A percentile compares a stretch with the other conserved stretches of the same genome.
Conservation (phyloP, 2,113 vertebrate species). For the Leucosticte australis region DNA sequence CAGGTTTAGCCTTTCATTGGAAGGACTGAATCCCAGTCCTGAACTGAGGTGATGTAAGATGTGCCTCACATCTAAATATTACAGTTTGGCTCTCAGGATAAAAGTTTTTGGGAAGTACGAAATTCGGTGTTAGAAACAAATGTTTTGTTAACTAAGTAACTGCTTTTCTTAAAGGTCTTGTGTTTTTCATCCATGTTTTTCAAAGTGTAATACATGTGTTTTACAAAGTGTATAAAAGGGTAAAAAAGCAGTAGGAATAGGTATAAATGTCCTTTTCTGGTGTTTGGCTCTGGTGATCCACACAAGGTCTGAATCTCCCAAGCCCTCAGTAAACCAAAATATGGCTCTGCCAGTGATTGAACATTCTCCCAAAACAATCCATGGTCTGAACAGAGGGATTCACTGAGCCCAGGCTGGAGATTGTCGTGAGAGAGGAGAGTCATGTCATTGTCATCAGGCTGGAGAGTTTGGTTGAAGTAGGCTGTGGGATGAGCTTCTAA, state of each 20-base stretch:
- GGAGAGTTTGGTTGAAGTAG: not conserved
- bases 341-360: not conserved
- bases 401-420: not conserved
- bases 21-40: not conserved
- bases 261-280: not conserved
- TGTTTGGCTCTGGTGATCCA: not conserved
- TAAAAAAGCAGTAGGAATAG: not conserved
- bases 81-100: not conserved
- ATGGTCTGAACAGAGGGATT: not conserved
- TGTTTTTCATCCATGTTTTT: not conserved
- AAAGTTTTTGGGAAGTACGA: not conserved
- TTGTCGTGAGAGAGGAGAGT: not conserved
- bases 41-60: not conserved
- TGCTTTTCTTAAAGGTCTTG: not conserved
- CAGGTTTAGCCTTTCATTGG: not conserved
- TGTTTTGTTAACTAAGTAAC: not conserved
- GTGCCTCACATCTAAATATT: not conserved
- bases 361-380: not conserved
- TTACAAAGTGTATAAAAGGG: not conserved
- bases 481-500: not conserved
- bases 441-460: too few relatives aligned
- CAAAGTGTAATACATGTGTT: not conserved
- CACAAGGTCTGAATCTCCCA: not conserved
- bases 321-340: not conserved
- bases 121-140: not conserved